Conservation (phyloP, 2,113 vertebrate species). For the Gambusia holbrooki region DNA sequence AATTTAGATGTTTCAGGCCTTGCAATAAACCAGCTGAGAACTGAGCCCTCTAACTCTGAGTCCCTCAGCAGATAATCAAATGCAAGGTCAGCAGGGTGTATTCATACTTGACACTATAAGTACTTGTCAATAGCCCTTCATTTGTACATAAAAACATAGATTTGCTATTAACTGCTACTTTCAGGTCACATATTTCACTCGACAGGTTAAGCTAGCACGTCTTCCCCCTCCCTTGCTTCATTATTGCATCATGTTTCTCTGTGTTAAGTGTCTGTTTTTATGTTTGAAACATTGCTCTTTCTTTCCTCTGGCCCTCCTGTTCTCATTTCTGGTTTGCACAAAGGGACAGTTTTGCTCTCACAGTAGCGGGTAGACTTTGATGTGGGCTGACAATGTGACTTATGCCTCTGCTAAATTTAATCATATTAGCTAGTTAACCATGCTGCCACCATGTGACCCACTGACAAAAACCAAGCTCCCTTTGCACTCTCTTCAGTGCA, state of each 20-base stretch:
- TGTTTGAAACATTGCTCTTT: constrained; percentile 53
- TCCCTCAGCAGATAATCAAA: constrained; percentile 67
- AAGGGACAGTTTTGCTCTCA: constrained; percentile 41
- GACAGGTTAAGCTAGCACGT: constrained; percentile 33
- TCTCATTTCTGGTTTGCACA: constrained; percentile 34
- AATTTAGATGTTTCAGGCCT: constrained; percentile 52
- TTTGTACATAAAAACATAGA: constrained; percentile 47
- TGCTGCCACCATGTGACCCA: constrained; percentile 68
- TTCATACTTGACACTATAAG: constrained; percentile 67
- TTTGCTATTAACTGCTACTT: constrained; percentile 41
- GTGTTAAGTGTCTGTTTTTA: constrained; percentile 35
- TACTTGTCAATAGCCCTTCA: constrained; percentile 68
- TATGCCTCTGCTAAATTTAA: constrained; percentile 73
- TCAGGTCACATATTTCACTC: constrained; percentile 37
- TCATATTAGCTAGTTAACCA: constrained; percentile 78
- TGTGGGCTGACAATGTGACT: constrained; percentile 74
- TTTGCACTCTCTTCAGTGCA: constrained; percentile 24
- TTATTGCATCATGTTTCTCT: constrained; percentile 57
- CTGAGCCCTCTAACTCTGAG: constrained; percentile 58
- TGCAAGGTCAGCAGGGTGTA: constrained; percentile 65
- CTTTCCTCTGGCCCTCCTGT: constrained; percentile 22
- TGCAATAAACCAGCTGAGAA: constrained; percentile 54
- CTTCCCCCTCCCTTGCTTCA: constrained; percentile 47
- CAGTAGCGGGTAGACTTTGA: constrained; percentile 67
- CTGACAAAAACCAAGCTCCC: constrained; percentile 52